Base-by-base conservation (phyloP, 2,888 invertebrate genomes). In the Cryptosula pallasiana region DNA sequence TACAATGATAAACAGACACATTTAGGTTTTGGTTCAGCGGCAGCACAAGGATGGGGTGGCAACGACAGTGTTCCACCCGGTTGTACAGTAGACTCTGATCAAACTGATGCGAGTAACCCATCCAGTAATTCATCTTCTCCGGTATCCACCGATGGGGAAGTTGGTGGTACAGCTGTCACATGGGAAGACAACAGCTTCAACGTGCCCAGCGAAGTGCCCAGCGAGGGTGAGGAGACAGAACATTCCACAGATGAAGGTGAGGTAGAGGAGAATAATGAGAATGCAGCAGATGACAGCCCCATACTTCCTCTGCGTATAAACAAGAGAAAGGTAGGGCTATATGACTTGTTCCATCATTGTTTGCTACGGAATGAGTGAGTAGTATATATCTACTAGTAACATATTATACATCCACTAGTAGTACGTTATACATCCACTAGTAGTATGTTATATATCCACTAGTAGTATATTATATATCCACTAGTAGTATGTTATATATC, bases 101-200 rank as follows among this genome's bases (percentile, higher is more conserved):
- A 5, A 13, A 45, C 45, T 13, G 45, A 45, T 45, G 45, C 20
- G 45, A 45, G 45, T 20, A 45, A 20, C 20, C 45, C 45, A 45
- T 5, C 45, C 20, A 45, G 45, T 45, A 45, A 20, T 20, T 45
- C 45, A 5, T 45, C 45, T 45, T 45, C 45, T 45, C n/a, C n/a
- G n/a, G n/a, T n/a, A n/a, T 45, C 45, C 5, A 20, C 5, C 9
- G 45, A 45, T 13, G 9, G 20, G 45, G 45, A 45, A 13, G 57
- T 23, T 57, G 63, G 63, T 25, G 63, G 63, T 34, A 32, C 32
- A 32, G 5, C 63, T 13, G 63, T 63, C 9, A 27, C 63, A 63
- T 63, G 63, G 63, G 63, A 63, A 63, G 34, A 63, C n/a, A 63
- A 63, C 63, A 63, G 25, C 32, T 5, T 9, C 25, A 63, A 63